phyloP scores from a whole-genome alignment of 2,113 vertebrate species.

The rat (Rattus norvegicus) region GRCr8 NC_086031.1:49735001-49735500 shows the following conservation, averaged over 20 bases:
- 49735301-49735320: background rate
- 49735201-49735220: background rate
- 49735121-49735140: background rate
- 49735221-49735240: background rate
- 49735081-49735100: background rate
- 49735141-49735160: background rate
- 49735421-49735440: background rate
- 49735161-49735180: background rate
- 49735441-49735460: background rate
- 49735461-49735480: too few relatives aligned
- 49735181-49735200: background rate
- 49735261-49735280: background rate
- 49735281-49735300: background rate
- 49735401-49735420: background rate
- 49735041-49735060: background rate
- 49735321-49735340: background rate
- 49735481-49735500: too few relatives aligned
- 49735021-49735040: background rate
- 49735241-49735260: background rate
- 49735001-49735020: background rate
- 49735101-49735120: background rate
- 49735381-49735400: background rate
- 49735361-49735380: background rate
- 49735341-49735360: too few relatives aligned
- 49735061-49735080: background rate